Evolutionary conservation across 2,113 vertebrate species (phyloP), one percentile per base, ranked within the genome.

Genomic region (Pipra filicauda): DNA sequence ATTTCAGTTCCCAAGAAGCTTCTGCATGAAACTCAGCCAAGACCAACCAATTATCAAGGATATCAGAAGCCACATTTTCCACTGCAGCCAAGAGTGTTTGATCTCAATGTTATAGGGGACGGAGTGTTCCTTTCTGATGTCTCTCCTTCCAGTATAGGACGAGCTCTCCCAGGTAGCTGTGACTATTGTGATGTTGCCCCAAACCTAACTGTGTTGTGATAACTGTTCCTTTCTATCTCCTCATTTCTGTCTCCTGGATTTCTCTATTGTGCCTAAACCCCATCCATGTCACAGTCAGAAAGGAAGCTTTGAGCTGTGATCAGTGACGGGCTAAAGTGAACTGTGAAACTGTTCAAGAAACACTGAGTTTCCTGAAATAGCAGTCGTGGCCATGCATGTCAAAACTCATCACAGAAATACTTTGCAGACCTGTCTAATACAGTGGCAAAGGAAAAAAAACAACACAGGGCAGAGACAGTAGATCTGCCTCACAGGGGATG

Each of bases 1-100:
- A 64, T 96, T 96, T 89, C 89, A 99, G 99, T 99, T 82, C 98
- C 99, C 95, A 99, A 98, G 98, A 99, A 98, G 95, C 97, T 99
- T 84, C 97, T 99, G 73, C 98, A 99, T 97, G 98, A 98, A 95
- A 98, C 97, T 35, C 96, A 97, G 95, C 95, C 98, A 96, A 97
- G 96, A 88, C 95, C 98, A 43, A 98, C 97, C 28, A 91, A 71
- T 76, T 97, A 96, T 97, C 93, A 98, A 89, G 95, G 97, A 54
- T 87, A 93, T 73, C 97, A 95, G 88, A 96, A 97, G 58, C 97
- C 95, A 41, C 97, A 64, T 98, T 97, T 95, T 52, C 96, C 97
- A 1, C 91, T 93, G 79, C 87, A 30, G 77, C 96, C 98, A 46
- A 89, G 95, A 70, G 93, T 79, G 72, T 98, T 98, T 97, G 98